A percentile compares a stretch with the other conserved stretches of the same genome.
Evolutionary conservation across 1,140 invertebrate genomes (phyloP).

Genomic region (Drosophila sproati): DNA sequence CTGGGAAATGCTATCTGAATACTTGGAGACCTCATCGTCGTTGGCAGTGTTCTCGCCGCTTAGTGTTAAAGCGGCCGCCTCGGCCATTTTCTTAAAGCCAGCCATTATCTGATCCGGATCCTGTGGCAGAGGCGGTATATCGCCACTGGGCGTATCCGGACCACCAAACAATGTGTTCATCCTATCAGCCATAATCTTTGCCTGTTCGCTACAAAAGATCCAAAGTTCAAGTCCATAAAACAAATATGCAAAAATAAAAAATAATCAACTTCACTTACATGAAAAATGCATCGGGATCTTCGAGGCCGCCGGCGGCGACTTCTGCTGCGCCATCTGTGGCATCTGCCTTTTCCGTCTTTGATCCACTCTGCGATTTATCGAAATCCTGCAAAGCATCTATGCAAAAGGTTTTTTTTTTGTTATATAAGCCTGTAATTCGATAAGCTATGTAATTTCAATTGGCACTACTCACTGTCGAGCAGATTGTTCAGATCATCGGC

Average conservation of each 20-base stretch:
- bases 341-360: constrained; percentile 47
- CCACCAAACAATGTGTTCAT: constrained; percentile 82
- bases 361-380: constrained; percentile 71
- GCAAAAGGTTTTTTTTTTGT: constrained; percentile 15
- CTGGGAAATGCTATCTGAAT: constrained; percentile 84
- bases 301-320: constrained; percentile 18
- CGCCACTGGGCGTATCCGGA: constrained; percentile 69
- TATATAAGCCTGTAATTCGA: constrained; percentile 44
- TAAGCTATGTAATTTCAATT: constrained; percentile 7
- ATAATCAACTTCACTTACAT: constrained; percentile 51
- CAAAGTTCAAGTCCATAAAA: constrained; percentile 58
- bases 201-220: constrained; percentile 68
- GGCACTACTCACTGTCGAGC: constrained; percentile 84
- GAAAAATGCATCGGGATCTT: constrained; percentile 75
- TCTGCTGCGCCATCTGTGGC: constrained; percentile 23
- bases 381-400: constrained; percentile 86
- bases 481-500: constrained; percentile 84
- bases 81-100: constrained; percentile 84
- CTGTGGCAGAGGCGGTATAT: constrained; percentile 73
- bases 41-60: constrained; percentile 74
- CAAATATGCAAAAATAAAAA: background rate
- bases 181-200: constrained; percentile 78
- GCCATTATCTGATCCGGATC: constrained; percentile 79
- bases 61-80: constrained; percentile 77
- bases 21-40: constrained; percentile 79